These are phyloP conservation scores for Euzetes globulus DNA, from an alignment of 2,888 invertebrate species.

Conservation along the genomic window DNA sequence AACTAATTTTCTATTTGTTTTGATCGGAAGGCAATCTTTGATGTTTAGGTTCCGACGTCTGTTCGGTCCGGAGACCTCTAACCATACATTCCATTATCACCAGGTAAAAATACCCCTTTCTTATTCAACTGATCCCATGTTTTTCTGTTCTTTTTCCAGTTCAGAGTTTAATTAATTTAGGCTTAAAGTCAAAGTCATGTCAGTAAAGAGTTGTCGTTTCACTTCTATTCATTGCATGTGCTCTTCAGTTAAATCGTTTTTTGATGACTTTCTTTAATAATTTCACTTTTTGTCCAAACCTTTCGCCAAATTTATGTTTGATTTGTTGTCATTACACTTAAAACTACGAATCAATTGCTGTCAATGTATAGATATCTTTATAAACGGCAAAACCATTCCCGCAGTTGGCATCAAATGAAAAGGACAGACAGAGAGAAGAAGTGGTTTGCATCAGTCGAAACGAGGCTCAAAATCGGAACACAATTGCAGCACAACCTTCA, in stretches of 20 bases:
- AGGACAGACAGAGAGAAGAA: constrained; percentile 4
- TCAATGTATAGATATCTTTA: constrained; percentile 27
- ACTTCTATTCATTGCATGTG: not conserved
- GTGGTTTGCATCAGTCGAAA: not conserved
- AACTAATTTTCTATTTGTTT: not conserved
- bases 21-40: not conserved
- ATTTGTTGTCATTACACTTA: not conserved
- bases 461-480: not conserved
- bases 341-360: constrained; percentile 14
- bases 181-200: not conserved
- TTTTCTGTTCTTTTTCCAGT: not conserved
- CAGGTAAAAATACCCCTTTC: not conserved
- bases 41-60: constrained; percentile 1
- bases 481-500: constrained; percentile 26
- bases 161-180: not conserved
- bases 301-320: not conserved
- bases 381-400: constrained; percentile 23
- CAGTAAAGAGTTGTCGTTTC: not conserved
- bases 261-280: not conserved
- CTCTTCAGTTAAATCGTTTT: not conserved
- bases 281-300: not conserved
- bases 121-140: not conserved
- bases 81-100: constrained; percentile 24
- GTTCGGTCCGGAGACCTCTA: not conserved
- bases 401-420: constrained; percentile 25